Base-by-base conservation (phyloP, 2,797 vertebrate species). In the Botia almorhae region DNA sequence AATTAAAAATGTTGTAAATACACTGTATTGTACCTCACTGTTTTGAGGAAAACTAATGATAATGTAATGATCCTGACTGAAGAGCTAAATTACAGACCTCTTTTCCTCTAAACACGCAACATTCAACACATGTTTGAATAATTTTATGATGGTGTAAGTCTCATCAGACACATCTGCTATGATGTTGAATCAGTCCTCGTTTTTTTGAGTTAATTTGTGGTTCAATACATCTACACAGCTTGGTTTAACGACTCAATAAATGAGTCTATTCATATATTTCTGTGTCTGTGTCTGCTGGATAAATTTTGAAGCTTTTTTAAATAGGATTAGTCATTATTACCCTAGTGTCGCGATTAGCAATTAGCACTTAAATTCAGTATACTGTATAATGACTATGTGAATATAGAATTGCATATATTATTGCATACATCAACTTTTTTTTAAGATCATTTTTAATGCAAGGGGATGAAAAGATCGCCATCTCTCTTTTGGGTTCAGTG, bases 281-380 rank as follows among this genome's bases (percentile, higher is more conserved):
- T 56, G 11, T 72, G 23, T 50, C 16, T 61, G 19, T 21, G 19
- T 73, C 3, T 73, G 55, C 36, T 60, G 36, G 16, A 61, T 48
- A 2, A 48, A 48, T 74, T 61, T 23, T 60, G 11, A 21, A 63
- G 72, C n/a, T 23, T 73, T 46, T 73, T 61, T 16, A 50, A 48
- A 29, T 60, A 26, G 56, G 11, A 60, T 60, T 55, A 36, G 55
- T 26, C 50, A 39, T 7, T 2, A 39, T 29, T 16, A 63, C 2
- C 60, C 5, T 33, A 63, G 60, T 33, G 12, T 33, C 29, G 60
- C 16, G 12, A 63, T 72, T 21, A 72, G 6, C 11, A 8, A 51
- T 26, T 39, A 36, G 33, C 16, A 36, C n/a, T 58, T 58, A 16
- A 21, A 74, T 33, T 46, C 23, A 51, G 46, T 23, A 69, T 48